A percentile compares a stretch with the other conserved stretches of the same genome.
Evolutionary conservation across 2,797 vertebrate genomes (phyloP).

Genomic region (Sebastes kiyomatsui): DNA sequence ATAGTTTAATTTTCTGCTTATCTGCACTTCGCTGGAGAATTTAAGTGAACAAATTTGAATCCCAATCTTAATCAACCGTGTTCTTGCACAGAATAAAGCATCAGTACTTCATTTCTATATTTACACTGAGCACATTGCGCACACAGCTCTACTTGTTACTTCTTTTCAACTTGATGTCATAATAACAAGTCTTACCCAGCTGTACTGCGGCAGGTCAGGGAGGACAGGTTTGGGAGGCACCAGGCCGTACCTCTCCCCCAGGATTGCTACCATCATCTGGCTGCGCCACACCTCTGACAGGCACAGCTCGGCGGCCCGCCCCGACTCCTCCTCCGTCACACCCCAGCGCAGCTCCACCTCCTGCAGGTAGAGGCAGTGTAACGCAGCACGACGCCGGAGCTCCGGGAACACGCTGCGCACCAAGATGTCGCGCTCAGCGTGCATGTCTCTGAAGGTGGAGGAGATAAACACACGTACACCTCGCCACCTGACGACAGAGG

Average conservation of each 20-base stretch:
- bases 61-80: not conserved
- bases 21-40: not conserved
- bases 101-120: not conserved
- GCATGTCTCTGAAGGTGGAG: slow-evolving; percentile 94
- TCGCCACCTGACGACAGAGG: slow-evolving; percentile 81
- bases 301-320: slow-evolving; percentile 85
- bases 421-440: slow-evolving; percentile 88
- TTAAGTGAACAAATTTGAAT: not conserved
- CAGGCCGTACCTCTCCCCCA: slow-evolving; percentile 88
- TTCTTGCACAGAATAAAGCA: not conserved
- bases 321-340: slow-evolving; percentile 88
- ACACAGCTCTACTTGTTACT: not conserved
- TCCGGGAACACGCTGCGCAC: slow-evolving; percentile 87
- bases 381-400: slow-evolving; percentile 82
- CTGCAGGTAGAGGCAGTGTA: slow-evolving; percentile 82
- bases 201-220: slow-evolving; percentile 86
- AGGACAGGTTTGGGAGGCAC: slow-evolving; percentile 80
- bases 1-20: not conserved
- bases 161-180: not conserved
- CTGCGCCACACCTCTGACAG: slow-evolving; percentile 88
- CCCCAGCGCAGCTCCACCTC: slow-evolving; percentile 94
- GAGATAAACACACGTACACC: slow-evolving; percentile 89
- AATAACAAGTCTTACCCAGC: slow-evolving; percentile 83
- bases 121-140: not conserved
- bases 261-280: slow-evolving; percentile 87